Conservation (phyloP, 2,113 vertebrate species). For the Macrotus californicus region DNA sequence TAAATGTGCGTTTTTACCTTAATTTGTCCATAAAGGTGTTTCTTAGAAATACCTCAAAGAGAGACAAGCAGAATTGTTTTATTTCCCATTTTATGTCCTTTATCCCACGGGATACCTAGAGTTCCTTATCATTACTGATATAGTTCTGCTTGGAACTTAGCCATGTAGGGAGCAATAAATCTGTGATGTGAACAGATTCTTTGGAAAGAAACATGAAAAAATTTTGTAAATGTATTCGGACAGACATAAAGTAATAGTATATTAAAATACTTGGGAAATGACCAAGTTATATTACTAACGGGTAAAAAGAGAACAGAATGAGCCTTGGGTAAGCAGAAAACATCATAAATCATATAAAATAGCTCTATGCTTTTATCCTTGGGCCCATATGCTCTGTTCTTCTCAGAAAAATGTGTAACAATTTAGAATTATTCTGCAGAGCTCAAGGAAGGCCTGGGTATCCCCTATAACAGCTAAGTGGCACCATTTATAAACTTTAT, state of each 20-base stretch:
- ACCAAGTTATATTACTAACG: conserved; percentile 69
- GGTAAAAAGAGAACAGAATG: conserved; percentile 23
- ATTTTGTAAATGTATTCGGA: conserved; percentile 69
- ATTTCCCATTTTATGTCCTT: conserved; percentile 32
- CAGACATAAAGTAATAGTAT: conserved; percentile 71
- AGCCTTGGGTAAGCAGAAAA: conserved; percentile 64
- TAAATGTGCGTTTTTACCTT: not conserved
- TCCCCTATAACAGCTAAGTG: not conserved
- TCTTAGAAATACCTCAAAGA: not conserved
- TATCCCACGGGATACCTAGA: not conserved
- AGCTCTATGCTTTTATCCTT: conserved; percentile 74
- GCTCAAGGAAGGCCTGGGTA: conserved; percentile 29
- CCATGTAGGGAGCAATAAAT: conserved; percentile 51
- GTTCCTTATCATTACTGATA: conserved; percentile 26
- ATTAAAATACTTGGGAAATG: conserved; percentile 74
- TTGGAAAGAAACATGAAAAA: conserved; percentile 55
- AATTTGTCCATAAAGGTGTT: not conserved
- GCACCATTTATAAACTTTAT: not conserved
- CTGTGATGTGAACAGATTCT: conserved; percentile 56
- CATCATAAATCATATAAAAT: conserved; percentile 75
- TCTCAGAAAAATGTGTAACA: conserved; percentile 62
- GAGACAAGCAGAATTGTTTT: not conserved
- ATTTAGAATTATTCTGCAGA: conserved; percentile 72
- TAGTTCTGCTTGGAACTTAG: conserved; percentile 49
- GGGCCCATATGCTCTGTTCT: conserved; percentile 71